These are phyloP conservation scores for Athene cunicularia DNA, from an alignment of 2,113 vertebrate genomes.

Conservation along the genomic window DNA sequence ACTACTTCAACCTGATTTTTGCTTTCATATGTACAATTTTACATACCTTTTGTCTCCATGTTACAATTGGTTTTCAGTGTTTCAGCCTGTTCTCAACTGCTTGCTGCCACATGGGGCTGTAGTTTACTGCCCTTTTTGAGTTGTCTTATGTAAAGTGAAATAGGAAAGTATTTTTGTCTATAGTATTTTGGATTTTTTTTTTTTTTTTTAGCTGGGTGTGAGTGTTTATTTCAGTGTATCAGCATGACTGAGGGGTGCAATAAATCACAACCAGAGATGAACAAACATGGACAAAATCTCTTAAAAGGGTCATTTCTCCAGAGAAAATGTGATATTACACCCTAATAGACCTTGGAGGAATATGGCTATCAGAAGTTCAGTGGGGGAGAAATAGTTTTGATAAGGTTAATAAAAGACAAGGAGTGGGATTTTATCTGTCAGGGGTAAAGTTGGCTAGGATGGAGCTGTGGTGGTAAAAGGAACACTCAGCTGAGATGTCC, in stretches of 20 bases:
- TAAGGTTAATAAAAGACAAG: neutral
- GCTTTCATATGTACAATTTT: neutral
- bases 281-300: neutral
- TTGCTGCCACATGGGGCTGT: neutral
- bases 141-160: neutral
- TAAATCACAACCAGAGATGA: neutral
- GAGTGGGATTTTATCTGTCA: neutral
- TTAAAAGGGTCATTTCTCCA: neutral
- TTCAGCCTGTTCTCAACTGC: neutral
- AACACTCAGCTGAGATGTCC: neutral
- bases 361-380: neutral
- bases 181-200: neutral
- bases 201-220: neutral
- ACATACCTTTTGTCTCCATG: fast-evolving
- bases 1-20: neutral
- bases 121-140: neutral
- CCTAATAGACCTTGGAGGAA: neutral
- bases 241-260: neutral
- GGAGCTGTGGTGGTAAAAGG: neutral
- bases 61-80: neutral
- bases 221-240: neutral
- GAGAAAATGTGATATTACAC: neutral
- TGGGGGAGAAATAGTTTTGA: neutral
- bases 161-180: neutral
- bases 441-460: neutral